Evolutionary conservation across 2,888 invertebrate genomes (phyloP), one percentile per base, ranked within the genome.

Genomic region (Caenorhabditis virilis): DNA sequence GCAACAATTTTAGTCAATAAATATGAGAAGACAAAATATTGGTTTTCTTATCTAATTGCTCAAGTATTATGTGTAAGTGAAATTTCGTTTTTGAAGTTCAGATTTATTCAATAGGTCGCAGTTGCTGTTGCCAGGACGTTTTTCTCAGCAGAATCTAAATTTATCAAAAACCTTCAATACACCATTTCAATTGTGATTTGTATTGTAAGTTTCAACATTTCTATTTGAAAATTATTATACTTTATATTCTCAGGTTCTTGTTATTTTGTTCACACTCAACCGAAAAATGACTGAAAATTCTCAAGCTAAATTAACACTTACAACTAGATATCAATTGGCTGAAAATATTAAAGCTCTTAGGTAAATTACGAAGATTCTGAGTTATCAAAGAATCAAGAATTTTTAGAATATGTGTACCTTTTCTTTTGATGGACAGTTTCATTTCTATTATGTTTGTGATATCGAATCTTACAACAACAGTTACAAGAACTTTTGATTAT

Each of bases 331-430:
- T 43, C 64, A 65, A 45, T 23, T 65, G 38, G 59, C 59, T 2
- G 64, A 65, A 39, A 65, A 65, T 35, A 55, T 65, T 18, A 65
- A 65, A 23, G 59, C 64, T 15, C 39, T 65, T 51, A 55, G 59
- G 64, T 64, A 4, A 39, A 16, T 38, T 38, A 13, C 16, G 7
- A 23, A 13, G n/a, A 18, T 41, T 25, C 18, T 33, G 15, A 41
- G 23, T 20, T 42, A 9, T n/a, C 20, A 16, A 7, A 9, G 1
- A 4, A 30, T 30, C 5, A 45, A 25, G n/a, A n/a, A n/a, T 26
- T 36, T 43, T 16, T 54, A 62, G 64, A 39, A 65, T 65, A 27
- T 56, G 59, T 20, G 59, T 65, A 6, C 64, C 64, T 5, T 59
- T 65, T 22, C 55, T 65, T 27, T 51, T 65, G 2, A 38, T 65